phyloP scores from a whole-genome alignment of 2,113 vertebrate genomes.

The Passer montanus region DNA sequence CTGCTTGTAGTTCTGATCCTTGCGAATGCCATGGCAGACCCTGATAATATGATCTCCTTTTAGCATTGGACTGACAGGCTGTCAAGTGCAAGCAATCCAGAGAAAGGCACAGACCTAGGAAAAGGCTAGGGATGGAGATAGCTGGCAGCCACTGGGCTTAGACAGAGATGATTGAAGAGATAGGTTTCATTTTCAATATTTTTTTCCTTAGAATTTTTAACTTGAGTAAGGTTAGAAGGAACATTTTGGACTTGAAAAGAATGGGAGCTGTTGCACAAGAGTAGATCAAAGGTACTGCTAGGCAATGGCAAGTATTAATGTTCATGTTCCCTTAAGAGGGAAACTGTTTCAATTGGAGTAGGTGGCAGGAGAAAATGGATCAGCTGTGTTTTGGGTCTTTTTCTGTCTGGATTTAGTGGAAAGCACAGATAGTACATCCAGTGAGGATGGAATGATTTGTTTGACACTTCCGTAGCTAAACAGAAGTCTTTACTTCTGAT shows the following conservation, averaged over 20 bases:
- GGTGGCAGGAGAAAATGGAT: conserved; percentile 51
- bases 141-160: not conserved
- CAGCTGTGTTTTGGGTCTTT: conserved; percentile 44
- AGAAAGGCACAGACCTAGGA: not conserved
- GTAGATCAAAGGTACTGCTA: not conserved
- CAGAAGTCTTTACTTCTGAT: not conserved
- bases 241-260: not conserved
- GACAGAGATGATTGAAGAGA: not conserved
- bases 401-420: conserved; percentile 32
- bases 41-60: not conserved
- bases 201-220: not conserved
- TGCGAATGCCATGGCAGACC: not conserved
- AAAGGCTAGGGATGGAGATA: not conserved
- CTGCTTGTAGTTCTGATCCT: not conserved
- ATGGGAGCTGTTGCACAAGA: not conserved
- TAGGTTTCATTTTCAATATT: not conserved
- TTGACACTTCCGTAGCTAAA: conserved; percentile 37
- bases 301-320: not conserved
- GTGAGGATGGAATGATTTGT: conserved; percentile 13
- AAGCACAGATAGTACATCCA: conserved; percentile 31
- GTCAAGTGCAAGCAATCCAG: not conserved
- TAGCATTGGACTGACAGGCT: not conserved
- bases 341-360: conserved; percentile 15
- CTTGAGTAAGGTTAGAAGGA: not conserved
- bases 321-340: not conserved